Conservation (phyloP, 64 coral and sea anemone species). For the Actinia tenebrosa region DNA sequence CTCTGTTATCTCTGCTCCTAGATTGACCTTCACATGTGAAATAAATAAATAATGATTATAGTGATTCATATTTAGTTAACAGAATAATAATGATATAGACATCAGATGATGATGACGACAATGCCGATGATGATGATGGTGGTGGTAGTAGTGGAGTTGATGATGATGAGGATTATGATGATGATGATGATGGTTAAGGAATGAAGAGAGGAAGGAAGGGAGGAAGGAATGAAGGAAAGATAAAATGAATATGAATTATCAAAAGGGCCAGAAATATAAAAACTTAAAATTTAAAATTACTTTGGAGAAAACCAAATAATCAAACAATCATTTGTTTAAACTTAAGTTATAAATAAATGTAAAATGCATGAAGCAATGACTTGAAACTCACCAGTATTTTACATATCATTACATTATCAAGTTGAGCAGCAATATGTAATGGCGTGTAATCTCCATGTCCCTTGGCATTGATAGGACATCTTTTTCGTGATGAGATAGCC, state of each 20-base stretch:
- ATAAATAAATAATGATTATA: neutral
- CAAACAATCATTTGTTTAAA: too few relatives aligned
- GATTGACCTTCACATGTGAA: slow-evolving; percentile 20
- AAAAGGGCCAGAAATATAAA: neutral
- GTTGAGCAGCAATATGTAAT: slow-evolving; percentile 77
- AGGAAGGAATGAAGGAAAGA: neutral
- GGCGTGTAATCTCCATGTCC: slow-evolving; percentile 59
- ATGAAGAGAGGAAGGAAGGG: neutral
- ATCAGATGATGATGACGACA: too few relatives aligned
- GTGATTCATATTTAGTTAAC: neutral
- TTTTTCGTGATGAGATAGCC: slow-evolving; percentile 37
- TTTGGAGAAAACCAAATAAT: too few relatives aligned
- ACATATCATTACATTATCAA: slow-evolving; percentile 66
- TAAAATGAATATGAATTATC: neutral
- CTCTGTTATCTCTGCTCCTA: slow-evolving; percentile 43
- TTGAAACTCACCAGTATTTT: slow-evolving; percentile 57
- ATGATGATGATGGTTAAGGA: neutral
- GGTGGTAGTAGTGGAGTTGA: too few relatives aligned
- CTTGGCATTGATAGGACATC: slow-evolving; percentile 60
- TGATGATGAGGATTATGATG: neutral
- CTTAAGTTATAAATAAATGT: too few relatives aligned
- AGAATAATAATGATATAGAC: neutral
- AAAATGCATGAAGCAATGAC: neutral
- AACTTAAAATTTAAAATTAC: neutral
- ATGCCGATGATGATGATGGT: too few relatives aligned